These are phyloP conservation scores for Garrulus glandarius DNA, from an alignment of 2,797 vertebrate genomes.

Conservation along the genomic window DNA sequence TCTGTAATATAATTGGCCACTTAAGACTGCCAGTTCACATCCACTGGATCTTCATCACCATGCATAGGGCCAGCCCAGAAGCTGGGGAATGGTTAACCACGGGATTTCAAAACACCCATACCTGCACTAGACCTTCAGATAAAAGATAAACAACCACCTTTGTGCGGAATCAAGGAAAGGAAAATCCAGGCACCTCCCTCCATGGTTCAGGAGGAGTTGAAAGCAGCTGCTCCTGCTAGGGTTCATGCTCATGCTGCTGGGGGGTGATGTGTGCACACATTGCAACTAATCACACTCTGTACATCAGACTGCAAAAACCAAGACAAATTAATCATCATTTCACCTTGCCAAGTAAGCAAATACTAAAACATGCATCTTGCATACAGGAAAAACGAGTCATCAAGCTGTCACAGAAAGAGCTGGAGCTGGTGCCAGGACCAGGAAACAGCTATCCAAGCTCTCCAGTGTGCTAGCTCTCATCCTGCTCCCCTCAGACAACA, in stretches of 20 bases:
- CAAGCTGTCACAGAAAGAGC: background rate
- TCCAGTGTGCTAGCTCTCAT: background rate
- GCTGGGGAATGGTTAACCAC: background rate
- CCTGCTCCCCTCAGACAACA: background rate
- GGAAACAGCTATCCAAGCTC: background rate
- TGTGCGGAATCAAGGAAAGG: background rate
- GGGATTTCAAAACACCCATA: background rate
- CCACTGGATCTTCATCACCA: background rate
- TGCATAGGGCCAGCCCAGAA: background rate
- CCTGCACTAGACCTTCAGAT: background rate
- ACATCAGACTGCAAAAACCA: background rate
- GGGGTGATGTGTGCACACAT: background rate
- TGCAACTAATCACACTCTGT: background rate
- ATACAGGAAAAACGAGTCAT: background rate
- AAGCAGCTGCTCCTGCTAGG: background rate
- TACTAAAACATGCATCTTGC: background rate
- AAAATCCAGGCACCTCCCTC: background rate
- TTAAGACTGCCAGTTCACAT: background rate
- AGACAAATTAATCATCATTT: background rate
- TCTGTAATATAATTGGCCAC: background rate
- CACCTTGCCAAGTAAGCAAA: background rate
- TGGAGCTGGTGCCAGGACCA: background rate
- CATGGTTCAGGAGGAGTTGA: background rate
- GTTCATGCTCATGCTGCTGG: rapidly evolving
- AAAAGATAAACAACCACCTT: background rate